phyloP scores from a whole-genome alignment of 1,140 invertebrate genomes.

The Ephestia elutella region DNA sequence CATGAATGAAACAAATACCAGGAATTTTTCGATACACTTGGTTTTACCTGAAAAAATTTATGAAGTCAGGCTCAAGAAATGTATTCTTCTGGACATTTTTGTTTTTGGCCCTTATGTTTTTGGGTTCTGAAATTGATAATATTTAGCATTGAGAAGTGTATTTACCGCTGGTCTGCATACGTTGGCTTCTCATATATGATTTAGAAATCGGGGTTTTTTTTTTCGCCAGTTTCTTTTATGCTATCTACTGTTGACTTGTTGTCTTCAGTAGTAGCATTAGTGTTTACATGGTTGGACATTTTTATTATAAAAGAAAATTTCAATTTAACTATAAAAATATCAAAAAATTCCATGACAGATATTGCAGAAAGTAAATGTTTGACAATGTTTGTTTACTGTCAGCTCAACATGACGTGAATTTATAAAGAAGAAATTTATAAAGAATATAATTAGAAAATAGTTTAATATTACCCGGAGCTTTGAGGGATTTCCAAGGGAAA shows the following conservation, averaged over 20 bases:
- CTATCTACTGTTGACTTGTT: too few species aligned
- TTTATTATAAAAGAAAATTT: neutral
- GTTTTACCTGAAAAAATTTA: conserved; percentile 25
- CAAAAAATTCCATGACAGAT: neutral
- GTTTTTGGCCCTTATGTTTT: too few species aligned
- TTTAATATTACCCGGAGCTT: neutral
- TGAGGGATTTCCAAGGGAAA: conserved; percentile 35
- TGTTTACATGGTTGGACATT: neutral
- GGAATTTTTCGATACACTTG: conserved; percentile 31
- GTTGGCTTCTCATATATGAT: conserved; percentile 1
- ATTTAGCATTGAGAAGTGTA: too few species aligned
- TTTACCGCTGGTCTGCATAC: conserved; percentile 8
- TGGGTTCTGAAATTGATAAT: too few species aligned
- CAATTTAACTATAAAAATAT: neutral
- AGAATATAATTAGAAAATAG: neutral
- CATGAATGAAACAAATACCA: conserved; percentile 32
- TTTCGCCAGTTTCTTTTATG: too few species aligned
- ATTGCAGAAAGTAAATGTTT: neutral
- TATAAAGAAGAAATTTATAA: neutral
- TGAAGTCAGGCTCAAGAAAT: neutral
- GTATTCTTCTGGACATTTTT: too few species aligned
- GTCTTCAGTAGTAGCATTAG: neutral
- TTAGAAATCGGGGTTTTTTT: conserved; percentile 12
- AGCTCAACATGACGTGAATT: neutral
- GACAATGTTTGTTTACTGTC: too few species aligned